Evolutionary conservation across 1,140 invertebrate genomes (phyloP), one percentile per base, ranked within the genome.

Genomic region (Drosophila novamexicana): DNA sequence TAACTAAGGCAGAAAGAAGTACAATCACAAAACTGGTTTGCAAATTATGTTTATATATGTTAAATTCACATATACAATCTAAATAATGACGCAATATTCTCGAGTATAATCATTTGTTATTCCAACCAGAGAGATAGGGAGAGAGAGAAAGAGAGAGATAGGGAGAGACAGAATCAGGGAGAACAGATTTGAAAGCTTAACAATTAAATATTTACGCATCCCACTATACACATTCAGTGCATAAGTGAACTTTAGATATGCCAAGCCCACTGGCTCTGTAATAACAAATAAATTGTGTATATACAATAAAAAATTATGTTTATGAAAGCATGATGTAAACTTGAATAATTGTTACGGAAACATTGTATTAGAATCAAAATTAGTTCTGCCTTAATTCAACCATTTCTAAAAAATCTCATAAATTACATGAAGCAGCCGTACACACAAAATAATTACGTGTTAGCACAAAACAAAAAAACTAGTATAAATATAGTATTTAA

Each of bases 11-110:
- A 29, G 44, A 32, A 14, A 29, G 44, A 32, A 14, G 40, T 7
- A 47, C 6, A 10, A n/a, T 3, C 14, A 37, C 2, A 34, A 45
- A 65, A 56, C 52, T 22, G 47, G 57, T 53, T 69, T 32, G 29
- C 18, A 37, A 34, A 14, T 8, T 39, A 57, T n/a, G 18, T 22
- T 39, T 14, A 64, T 39, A 12, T 4, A 9, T 18, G 44, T 0
- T 32, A n/a, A 16, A 22, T 42, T 16, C 18, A 6, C 12, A 12
- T 29, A 29, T 49, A 32, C 10, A 29, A 12, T 1, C 6, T 3
- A 32, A 56, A 29, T 14, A 14, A 12, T 32, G 54, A 57, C 54
- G 40, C 29, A 45, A 59, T 16, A 16, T 29, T 36, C 50, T 34
- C 29, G 50, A 14, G n/a, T 34, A 12, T 50, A 18, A 0, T 7